phyloP scores from a whole-genome alignment of 2,888 invertebrate genomes.

The Parochlus steinenii region DNA sequence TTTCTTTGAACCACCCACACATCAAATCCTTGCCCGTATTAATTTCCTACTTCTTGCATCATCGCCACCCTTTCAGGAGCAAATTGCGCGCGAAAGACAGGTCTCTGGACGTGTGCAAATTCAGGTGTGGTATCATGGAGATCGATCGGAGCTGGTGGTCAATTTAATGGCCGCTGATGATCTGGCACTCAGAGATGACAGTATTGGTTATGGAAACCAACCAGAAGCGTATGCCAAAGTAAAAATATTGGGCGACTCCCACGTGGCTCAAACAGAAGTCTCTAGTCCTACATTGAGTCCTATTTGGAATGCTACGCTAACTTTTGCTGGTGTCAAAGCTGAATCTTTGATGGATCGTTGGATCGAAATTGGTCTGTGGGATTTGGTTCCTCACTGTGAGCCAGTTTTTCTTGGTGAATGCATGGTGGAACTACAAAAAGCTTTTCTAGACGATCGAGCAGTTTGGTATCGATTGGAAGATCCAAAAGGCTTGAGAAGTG shows the following conservation, averaged over 20 bases:
- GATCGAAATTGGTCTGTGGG: conserved; percentile 79
- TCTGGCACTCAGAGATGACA: conserved; percentile 58
- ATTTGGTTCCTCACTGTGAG: conserved; percentile 65
- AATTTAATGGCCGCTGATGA: conserved; percentile 77
- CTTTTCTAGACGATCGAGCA: conserved; percentile 72
- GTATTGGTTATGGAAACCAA: conserved; percentile 52
- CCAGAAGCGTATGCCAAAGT: conserved; percentile 78
- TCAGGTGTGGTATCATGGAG: conserved; percentile 78
- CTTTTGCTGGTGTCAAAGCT: conserved; percentile 61
- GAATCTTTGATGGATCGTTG: conserved; percentile 64
- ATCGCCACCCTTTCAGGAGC: conserved; percentile 36
- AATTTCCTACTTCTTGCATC: conserved; percentile 4
- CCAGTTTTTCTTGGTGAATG: conserved; percentile 68
- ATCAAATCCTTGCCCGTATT: too few relatives aligned
- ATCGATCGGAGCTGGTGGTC: conserved; percentile 65
- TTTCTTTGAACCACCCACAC: too few relatives aligned
- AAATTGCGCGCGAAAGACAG: conserved; percentile 55
- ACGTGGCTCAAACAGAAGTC: conserved; percentile 65
- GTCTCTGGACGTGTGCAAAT: conserved; percentile 69
- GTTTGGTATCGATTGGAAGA: conserved; percentile 83
- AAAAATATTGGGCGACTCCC: conserved; percentile 54
- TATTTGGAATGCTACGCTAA: conserved; percentile 83
- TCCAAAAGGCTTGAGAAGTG: conserved; percentile 44
- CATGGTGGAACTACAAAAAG: conserved; percentile 46
- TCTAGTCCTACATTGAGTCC: conserved; percentile 77